Evolutionary conservation across 2,113 vertebrate species (phyloP), one percentile per base, ranked within the genome.

Genomic region (Hyla sarda): DNA sequence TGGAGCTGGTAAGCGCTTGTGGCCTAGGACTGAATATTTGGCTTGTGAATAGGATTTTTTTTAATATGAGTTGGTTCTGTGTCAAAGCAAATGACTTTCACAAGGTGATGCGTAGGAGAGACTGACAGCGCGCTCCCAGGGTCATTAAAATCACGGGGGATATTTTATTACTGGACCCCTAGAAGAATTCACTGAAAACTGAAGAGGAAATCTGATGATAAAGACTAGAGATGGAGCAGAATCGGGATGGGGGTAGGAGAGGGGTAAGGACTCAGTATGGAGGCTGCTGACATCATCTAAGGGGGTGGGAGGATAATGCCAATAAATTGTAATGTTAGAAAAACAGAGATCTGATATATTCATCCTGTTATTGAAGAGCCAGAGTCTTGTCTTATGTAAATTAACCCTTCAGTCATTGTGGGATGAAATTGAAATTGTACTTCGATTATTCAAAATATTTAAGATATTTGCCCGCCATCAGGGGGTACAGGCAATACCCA

Each of bases 11-110:
- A 9, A 37, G 65, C 28, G 6, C 67, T 71, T 41, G 67, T 71
- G 67, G 32, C 45, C 37, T 21, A 50, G 60, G 60, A 34, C 14
- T 11, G 67, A 71, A 71, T 41, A 71, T 41, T 71, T 71, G 67
- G 67, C 67, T 23, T 8, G 11, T 41, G 34, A 37, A 23, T 13
- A 3, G 67, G 21, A 41, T 71, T 41, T 71, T 48, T 41, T 71
- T 41, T 69, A 69, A 37, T 37, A 34, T 23, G 34, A 71, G 67
- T 71, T 71, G 67, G 67, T 71, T 71, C 67, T 41, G 32, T 71
- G 67, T 71, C 67, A 71, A 71, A 71, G 67, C 34, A 71, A 71
- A 71, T 41, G 67, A 71, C 8, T 71, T 19, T 37, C 67, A 71
- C 32, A 71, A 71, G 34, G 67, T 71, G 67, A 71, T 71, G 67